Base-by-base conservation (phyloP, 2,797 vertebrate genomes). In the Notolepis coatsorum region DNA sequence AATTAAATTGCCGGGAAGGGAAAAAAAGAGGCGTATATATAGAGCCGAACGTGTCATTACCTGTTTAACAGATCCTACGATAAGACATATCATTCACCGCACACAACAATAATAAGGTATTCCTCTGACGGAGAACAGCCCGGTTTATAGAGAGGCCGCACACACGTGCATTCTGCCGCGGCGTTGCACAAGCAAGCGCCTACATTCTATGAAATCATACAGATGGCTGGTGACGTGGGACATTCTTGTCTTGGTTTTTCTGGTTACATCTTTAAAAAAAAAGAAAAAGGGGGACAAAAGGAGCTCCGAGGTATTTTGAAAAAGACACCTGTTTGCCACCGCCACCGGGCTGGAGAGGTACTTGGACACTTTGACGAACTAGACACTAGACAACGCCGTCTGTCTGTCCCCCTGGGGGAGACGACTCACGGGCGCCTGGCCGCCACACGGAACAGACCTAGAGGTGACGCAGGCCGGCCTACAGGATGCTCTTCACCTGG, bases 311-410 rank as follows among this genome's bases (percentile, higher is more conserved):
- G 65, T 50, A 59, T 71, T 53, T 39, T 25, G 2, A 62, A 68
- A 15, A 61, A 61, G 56, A 78, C 79, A 83, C 84, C 83, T 84
- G 73, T 64, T n/a, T n/a, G n/a, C n/a, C n/a, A n/a, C n/a, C n/a
- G n/a, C n/a, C 7, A 5, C 3, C 24, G 7, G 43, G 65, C 61
- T 60, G 72, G 33, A 79, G 73, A 82, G 50, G 70, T 48, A 78
- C 78, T 39, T 61, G 55, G 54, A 83, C 71, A 75, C 69, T 62
- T 47, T 9, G n/a, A 54, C 20, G 7, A 31, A 63, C n/a, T n/a
- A 51, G 49, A 48, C 23, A 61, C 49, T 42, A 7, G 66, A 57
- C 25, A 65, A 0, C 58, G 31, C 1, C 5, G n/a, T 1, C 23
- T 45, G 35, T 21, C 28, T 52, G 52, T 67, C 15, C 43, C n/a